Conservation (phyloP, 2,888 invertebrate species). For the Tiphia femorata region DNA sequence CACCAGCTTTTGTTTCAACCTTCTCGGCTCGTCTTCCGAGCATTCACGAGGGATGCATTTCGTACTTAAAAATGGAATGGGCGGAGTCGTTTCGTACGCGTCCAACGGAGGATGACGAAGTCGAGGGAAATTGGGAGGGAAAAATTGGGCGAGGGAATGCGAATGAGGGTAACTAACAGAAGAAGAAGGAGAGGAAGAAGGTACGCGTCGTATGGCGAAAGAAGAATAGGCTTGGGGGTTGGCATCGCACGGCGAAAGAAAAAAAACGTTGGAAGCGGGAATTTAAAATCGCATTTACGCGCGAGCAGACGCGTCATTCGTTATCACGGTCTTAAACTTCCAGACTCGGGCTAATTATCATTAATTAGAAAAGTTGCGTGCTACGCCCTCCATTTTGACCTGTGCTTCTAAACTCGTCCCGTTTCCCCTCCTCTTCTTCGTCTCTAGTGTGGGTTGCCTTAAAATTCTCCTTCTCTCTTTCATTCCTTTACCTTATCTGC, state of each 20-base stretch:
- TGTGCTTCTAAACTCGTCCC: constrained; percentile 1
- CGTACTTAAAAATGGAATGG: too few relatives aligned
- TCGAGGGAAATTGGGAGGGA: background rate
- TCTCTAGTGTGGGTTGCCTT: too few relatives aligned
- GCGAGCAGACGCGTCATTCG: constrained; percentile 52
- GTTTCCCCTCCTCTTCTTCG: constrained; percentile 6
- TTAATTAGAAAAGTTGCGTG: constrained; percentile 66
- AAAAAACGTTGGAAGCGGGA: too few relatives aligned
- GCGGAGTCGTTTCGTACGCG: too few relatives aligned
- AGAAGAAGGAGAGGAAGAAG: background rate
- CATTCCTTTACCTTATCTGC: too few relatives aligned
- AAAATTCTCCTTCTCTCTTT: too few relatives aligned
- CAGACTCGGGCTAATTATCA: constrained; percentile 62
- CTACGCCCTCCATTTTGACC: constrained; percentile 4
- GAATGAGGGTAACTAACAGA: background rate
- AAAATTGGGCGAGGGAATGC: background rate
- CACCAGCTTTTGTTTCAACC: too few relatives aligned
- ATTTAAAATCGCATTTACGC: constrained; percentile 50
- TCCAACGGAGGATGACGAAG: background rate
- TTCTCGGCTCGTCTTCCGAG: too few relatives aligned
- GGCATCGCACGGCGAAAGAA: too few relatives aligned
- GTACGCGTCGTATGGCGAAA: too few relatives aligned
- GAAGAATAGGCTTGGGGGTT: too few relatives aligned
- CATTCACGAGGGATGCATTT: too few relatives aligned
- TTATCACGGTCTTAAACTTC: constrained; percentile 60